Base-by-base conservation (phyloP, 2,888 invertebrate genomes). In the Andrena camellia region DNA sequence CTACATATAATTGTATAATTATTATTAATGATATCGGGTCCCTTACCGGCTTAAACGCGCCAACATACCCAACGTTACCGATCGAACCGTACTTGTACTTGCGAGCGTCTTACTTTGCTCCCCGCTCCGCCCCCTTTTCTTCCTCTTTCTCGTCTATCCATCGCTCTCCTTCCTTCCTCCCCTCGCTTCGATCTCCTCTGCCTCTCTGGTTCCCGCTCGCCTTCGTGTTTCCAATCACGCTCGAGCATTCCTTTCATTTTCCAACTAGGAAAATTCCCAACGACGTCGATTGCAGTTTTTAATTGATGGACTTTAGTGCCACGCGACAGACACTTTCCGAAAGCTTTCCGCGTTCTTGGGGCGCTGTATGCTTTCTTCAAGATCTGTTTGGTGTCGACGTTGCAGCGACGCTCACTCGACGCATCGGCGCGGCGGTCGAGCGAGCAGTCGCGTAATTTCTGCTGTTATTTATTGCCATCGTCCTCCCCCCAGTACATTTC, bases 1-100 rank as follows among this genome's bases (percentile, higher is more conserved):
- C 92, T 93, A 93, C 91, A 92, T 94, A 92, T 94, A 94, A 94
- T 94, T 94, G 93, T 94, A 94, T 94, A 94, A 94, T 94, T 94
- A 94, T 94, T 94, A 94, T 94, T 94, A 94, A 94, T 94, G 94
- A 94, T 93, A 94, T 94, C 93, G 92, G 89, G 88, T 88, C 93
- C 91, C 91, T 92, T 91, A 89, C 92, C 88, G 72, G 84, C 88
- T 93, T 91, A 92, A 93, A 92, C 91, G 90, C 89, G 91, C 89
- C 90, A 87, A 91, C 84, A 81, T 86, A 83, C 67, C 76, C 83
- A 64, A 60, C 57, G 57, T 66, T 66, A 76, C 66, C 80, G 79
- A 87, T 79, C 75, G 75, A 79, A 33, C 85, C 71, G 50, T 72
- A 78, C 83, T 79, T 62, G 77, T 67, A 64, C 73, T 78, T 50